phyloP scores from a whole-genome alignment of 2,797 vertebrate genomes.

The Caiman crocodilus region DNA sequence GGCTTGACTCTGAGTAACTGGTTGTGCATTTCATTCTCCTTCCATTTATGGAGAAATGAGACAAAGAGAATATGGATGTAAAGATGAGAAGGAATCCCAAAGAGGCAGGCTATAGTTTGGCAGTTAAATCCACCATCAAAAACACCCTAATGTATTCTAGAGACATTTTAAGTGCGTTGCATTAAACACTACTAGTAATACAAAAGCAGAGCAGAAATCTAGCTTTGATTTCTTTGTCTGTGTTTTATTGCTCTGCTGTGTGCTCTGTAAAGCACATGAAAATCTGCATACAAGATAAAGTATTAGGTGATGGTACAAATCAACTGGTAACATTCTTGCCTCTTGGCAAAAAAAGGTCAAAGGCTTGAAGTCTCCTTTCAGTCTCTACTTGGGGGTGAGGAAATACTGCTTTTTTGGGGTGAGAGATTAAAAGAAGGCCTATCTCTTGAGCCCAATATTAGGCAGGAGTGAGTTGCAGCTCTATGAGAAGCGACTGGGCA shows the following conservation, averaged over 20 bases:
- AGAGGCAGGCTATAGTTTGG: conserved; percentile 40
- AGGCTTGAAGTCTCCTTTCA: conserved; percentile 20
- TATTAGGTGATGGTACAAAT: conserved; percentile 36
- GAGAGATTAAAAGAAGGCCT: conserved; percentile 34
- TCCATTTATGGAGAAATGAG: conserved; percentile 33
- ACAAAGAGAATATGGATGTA: not conserved
- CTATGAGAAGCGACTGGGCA: conserved; percentile 7
- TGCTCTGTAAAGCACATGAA: conserved; percentile 53
- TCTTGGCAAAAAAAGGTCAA: not conserved
- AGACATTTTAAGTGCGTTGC: conserved; percentile 56
- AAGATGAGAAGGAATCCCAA: conserved; percentile 49
- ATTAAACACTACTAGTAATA: conserved; percentile 63
- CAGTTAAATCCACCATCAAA: conserved; percentile 67
- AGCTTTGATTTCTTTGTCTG: conserved; percentile 59
- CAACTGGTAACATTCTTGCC: conserved; percentile 48
- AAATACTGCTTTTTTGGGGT: conserved; percentile 27
- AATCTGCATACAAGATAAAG: conserved; percentile 44
- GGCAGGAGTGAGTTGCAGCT: not conserved
- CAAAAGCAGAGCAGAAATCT: conserved; percentile 57
- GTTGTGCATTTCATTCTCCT: not conserved
- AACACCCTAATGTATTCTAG: conserved; percentile 43
- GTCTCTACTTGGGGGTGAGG: conserved; percentile 32
- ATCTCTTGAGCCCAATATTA: too few relatives aligned
- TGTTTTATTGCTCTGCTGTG: conserved; percentile 46
- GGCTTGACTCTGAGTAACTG: not conserved